These are phyloP conservation scores for Bradypodion ventrale DNA, from an alignment of 2,797 vertebrate species.

Conservation along the genomic window DNA sequence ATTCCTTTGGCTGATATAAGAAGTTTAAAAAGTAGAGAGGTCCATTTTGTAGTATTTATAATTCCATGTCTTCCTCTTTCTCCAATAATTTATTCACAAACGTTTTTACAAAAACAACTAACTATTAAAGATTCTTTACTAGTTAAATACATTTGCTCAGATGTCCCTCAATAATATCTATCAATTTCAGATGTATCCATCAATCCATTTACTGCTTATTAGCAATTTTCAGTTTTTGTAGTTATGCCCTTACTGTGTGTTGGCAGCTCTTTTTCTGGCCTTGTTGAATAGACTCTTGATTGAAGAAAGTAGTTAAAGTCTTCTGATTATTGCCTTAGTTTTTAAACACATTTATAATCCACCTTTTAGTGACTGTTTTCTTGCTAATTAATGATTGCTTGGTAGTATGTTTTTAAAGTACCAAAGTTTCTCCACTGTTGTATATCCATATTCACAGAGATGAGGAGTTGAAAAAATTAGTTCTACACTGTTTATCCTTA, in stretches of 20 bases:
- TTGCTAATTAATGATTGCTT: neutral
- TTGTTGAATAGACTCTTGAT: neutral
- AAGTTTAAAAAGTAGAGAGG: neutral
- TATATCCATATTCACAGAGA: neutral
- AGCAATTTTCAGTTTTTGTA: neutral
- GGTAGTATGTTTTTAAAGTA: neutral
- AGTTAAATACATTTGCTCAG: too few species aligned
- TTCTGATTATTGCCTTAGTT: neutral
- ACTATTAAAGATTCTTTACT: too few species aligned
- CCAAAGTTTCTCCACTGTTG: neutral
- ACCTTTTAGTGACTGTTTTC: neutral
- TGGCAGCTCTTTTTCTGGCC: neutral
- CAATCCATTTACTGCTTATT: neutral
- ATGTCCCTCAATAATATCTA: neutral
- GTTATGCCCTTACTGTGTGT: neutral
- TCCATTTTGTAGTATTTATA: neutral
- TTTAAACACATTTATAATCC: neutral
- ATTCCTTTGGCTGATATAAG: neutral
- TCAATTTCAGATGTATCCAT: neutral
- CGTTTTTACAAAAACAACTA: slow-evolving; percentile 3
- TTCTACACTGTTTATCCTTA: neutral
- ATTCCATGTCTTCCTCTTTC: neutral
- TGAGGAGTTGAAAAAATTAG: neutral
- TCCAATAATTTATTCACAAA: neutral
- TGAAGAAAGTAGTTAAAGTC: neutral